These are phyloP conservation scores for Syrista parreyssii DNA, from an alignment of 2,888 invertebrate species.

Conservation along the genomic window DNA sequence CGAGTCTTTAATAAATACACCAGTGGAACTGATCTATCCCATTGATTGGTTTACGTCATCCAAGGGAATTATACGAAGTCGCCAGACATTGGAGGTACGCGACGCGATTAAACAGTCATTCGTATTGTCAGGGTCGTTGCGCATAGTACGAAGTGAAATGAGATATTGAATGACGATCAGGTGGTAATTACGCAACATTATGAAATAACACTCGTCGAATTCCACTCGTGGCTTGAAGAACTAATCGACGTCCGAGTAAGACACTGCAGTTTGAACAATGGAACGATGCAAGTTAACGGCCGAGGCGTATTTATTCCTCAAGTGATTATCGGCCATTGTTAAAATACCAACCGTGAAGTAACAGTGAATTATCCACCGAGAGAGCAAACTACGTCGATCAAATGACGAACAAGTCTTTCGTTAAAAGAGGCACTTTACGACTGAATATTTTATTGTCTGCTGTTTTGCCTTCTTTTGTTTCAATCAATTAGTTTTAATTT, in stretches of 20 bases:
- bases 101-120: background rate
- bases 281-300: background rate
- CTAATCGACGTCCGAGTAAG: background rate
- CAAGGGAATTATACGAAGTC: background rate
- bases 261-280: background rate
- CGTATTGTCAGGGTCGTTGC: background rate
- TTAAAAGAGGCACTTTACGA: no score
- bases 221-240: background rate
- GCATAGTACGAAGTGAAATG: background rate
- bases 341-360: background rate
- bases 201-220: background rate
- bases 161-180: background rate
- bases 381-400: background rate
- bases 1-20: background rate
- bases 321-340: background rate
- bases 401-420: no score
- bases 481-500: no score
- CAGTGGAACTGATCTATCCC: background rate
- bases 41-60: background rate
- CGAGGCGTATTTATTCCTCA: background rate
- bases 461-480: no score
- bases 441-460: no score
- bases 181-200: background rate
- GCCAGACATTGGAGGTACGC: background rate
- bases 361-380: background rate